Evolutionary conservation across 2,888 invertebrate genomes (phyloP), one percentile per base, ranked within the genome.

Genomic region (Cantharis nigra): DNA sequence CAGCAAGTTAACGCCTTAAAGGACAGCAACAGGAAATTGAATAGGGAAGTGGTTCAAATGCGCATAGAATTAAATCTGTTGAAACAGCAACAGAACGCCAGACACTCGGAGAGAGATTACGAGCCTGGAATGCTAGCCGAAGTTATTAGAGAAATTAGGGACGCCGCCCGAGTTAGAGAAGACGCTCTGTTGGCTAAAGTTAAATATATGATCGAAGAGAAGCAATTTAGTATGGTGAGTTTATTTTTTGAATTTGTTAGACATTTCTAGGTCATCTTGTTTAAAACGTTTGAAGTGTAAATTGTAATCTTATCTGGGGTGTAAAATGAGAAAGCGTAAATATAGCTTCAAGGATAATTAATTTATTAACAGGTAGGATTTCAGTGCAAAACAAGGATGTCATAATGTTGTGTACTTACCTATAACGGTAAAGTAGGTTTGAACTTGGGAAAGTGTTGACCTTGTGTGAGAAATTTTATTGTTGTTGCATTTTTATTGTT

Each of bases 61-160:
- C 93, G 92, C 90, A 92, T 94, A 90, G 90, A 91, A 82, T 82
- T 91, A 79, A 88, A 87, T 80, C 81, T 88, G 79, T 77, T 89
- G 67, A 88, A 88, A 75, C 88, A 88, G 78, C 85, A 84, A 73
- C 84, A 84, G 69, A 80, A 78, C 65, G 84, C 85, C 72, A 85
- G 86, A 74, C 85, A 86, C 81, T 87, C 83, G 72, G 87, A 88
- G 71, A 85, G 88, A 62, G 88, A 89, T 63, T 94, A 94, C 86
- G 92, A 92, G 14, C 94, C 94, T 2, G 94, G 94, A n/a, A 92
- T 93, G 90, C 89, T 94, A 83, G 91, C 93, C 11, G 94, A 94
- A 86, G 89, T 94, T 84, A 93, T 94, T 80, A 90, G 94, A 33
- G 94, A 94, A 88, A 93, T 94, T 16, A 89, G 94, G 70, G 94